Percentiles rank a stretch among this genome's conserved stretches.
Conservation (phyloP, 2,888 invertebrate species). For the Microplitis deprimator region DNA sequence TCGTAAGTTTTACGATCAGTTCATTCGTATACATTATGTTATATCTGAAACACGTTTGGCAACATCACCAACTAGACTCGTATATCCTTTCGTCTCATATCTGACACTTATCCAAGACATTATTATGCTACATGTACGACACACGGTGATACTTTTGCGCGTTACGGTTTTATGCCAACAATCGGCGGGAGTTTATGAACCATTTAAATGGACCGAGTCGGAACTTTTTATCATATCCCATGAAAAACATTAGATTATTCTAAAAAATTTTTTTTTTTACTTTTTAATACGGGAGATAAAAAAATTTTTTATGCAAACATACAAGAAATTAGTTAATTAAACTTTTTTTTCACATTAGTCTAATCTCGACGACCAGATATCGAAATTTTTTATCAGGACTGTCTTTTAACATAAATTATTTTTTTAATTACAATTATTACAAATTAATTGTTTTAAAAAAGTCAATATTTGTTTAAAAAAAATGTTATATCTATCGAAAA, state of each 20-base stretch:
- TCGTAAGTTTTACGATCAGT: conserved; percentile 64
- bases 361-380: too few species aligned
- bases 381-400: too few species aligned
- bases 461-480: too few species aligned
- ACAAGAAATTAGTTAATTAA: background rate
- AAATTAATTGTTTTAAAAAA: too few species aligned
- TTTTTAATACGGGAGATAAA: background rate
- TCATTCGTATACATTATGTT: conserved; percentile 58
- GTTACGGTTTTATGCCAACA: conserved; percentile 29
- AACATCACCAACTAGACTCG: conserved; percentile 7
- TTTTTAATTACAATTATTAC: too few species aligned
- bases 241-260: background rate
- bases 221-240: conserved; percentile 7
- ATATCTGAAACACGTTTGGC: conserved; percentile 32
- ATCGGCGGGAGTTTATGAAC: conserved; percentile 33
- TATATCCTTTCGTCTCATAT: conserved; percentile 33
- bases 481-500: background rate
- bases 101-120: conserved; percentile 34
- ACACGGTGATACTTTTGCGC: conserved; percentile 10
- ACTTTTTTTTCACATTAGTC: background rate
- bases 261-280: background rate
- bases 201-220: conserved; percentile 9
- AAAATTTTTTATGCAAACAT: background rate
- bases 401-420: too few species aligned
- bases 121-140: conserved; percentile 14